These are phyloP conservation scores for Grallaria varia DNA, from an alignment of 2,113 vertebrate species.

Conservation along the genomic window DNA sequence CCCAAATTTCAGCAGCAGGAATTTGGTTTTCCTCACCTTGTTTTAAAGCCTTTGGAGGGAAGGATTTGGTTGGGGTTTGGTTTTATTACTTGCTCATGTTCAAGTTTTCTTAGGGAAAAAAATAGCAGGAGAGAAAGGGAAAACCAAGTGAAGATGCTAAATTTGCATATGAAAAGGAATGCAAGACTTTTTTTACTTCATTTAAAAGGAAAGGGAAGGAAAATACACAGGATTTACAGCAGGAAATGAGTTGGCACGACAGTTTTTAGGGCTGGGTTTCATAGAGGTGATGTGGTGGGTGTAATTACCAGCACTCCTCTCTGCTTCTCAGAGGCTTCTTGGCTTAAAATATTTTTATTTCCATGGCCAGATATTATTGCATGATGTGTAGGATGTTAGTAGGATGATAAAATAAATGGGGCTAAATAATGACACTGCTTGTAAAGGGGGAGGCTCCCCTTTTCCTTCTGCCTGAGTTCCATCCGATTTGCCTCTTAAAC, in stretches of 20 bases:
- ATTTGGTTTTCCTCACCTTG: background rate
- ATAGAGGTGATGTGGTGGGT: background rate
- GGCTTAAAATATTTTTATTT: background rate
- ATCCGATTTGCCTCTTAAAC: background rate
- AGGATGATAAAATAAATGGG: background rate
- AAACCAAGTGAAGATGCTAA: background rate
- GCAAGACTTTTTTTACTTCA: background rate
- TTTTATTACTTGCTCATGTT: background rate
- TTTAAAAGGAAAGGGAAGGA: background rate
- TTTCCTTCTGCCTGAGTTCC: background rate
- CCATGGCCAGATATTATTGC: background rate
- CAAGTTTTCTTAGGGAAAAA: background rate
- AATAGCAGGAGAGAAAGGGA: background rate
- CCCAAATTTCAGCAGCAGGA: background rate
- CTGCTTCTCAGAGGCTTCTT: background rate
- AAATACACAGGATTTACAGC: background rate
- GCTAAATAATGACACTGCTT: background rate
- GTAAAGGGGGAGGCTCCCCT: background rate
- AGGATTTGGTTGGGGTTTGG: fast-evolving
- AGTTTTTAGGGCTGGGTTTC: background rate
- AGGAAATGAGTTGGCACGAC: background rate
- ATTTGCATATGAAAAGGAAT: background rate
- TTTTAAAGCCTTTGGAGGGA: background rate
- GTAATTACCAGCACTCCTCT: background rate
- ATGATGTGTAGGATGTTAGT: background rate